These are phyloP conservation scores for Oriolus oriolus DNA, from an alignment of 2,113 vertebrate genomes.

Conservation along the genomic window DNA sequence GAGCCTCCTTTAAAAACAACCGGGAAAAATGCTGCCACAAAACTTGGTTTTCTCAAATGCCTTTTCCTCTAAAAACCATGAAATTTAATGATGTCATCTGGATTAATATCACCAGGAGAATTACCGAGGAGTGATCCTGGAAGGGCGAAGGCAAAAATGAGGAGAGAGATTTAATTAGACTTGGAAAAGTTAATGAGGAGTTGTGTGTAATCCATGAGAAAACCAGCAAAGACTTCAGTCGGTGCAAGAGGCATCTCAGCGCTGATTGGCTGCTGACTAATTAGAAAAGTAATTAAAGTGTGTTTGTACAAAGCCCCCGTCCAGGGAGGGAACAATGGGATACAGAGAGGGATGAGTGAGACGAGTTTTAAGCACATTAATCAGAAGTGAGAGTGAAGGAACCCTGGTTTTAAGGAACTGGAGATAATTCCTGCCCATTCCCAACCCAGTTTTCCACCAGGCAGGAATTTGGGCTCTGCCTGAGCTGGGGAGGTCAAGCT, in stretches of 20 bases:
- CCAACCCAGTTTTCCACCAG: neutral
- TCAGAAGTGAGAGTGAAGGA: neutral
- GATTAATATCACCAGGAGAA: neutral
- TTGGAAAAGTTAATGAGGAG: neutral
- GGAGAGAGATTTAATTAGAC: neutral
- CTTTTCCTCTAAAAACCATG: neutral
- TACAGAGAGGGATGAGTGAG: neutral
- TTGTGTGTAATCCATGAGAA: neutral
- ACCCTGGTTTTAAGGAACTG: neutral
- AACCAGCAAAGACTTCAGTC: neutral
- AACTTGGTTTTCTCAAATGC: neutral
- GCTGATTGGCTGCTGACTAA: slow-evolving; percentile 40
- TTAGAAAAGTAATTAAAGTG: slow-evolving; percentile 62
- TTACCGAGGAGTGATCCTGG: neutral
- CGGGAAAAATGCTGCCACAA: neutral
- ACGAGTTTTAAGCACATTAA: neutral
- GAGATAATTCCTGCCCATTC: neutral
- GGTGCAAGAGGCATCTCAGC: neutral
- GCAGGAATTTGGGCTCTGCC: neutral
- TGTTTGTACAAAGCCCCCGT: slow-evolving; percentile 5
- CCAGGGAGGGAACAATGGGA: slow-evolving; percentile 1
- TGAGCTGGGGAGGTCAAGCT: neutral
- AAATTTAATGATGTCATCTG: neutral
- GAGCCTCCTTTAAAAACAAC: neutral
- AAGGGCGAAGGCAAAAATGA: neutral